A percentile compares a stretch with the other conserved stretches of the same genome.
Evolutionary conservation across 2,113 vertebrate genomes (phyloP).

Genomic region (Coturnix japonica): DNA sequence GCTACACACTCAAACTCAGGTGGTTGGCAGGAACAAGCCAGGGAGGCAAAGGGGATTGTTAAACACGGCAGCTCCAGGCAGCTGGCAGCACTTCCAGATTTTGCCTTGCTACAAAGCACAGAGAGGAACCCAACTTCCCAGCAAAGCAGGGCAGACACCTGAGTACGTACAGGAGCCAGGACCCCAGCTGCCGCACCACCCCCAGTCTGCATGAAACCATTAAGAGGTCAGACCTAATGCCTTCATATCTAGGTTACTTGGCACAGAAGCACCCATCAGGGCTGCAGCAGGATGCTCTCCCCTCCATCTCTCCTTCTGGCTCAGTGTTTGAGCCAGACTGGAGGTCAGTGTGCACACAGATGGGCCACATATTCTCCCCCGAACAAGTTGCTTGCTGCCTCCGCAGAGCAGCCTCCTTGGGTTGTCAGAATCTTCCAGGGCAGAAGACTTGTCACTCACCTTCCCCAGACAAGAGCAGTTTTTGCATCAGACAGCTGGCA

Average conservation of each 20-base stretch:
- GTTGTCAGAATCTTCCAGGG: background rate
- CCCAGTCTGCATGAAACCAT: background rate
- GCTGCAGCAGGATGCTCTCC: background rate
- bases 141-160: background rate
- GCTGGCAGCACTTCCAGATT: accelerated
- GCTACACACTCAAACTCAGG: background rate
- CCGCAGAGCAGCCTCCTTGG: background rate
- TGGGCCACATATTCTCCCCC: accelerated
- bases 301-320: background rate
- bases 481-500: background rate
- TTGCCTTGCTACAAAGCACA: background rate
- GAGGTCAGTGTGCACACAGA: background rate
- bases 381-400: background rate
- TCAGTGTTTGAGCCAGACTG: background rate
- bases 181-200: background rate
- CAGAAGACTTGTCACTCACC: background rate
- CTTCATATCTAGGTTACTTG: background rate
- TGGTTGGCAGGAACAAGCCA: background rate
- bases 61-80: background rate
- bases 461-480: background rate
- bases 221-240: background rate
- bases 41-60: background rate
- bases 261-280: background rate
- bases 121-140: background rate
- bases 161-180: background rate